A percentile compares a stretch with the other conserved stretches of the same genome.
Conservation (phyloP, 2,888 invertebrate species). For the Teinopalpus imperialis region DNA sequence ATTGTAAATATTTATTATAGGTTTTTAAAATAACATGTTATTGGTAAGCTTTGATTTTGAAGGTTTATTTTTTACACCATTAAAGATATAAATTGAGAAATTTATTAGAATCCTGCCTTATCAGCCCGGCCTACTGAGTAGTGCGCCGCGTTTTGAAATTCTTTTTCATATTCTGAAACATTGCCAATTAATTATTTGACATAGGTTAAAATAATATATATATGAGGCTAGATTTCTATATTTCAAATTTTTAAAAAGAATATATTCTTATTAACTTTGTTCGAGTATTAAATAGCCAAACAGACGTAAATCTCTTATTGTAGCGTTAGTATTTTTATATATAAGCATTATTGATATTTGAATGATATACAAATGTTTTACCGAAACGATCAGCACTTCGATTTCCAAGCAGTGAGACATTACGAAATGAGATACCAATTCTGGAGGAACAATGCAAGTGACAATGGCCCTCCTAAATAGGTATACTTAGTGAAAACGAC, state of each 20-base stretch:
- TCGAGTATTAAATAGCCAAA: too few relatives aligned
- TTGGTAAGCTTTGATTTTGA: too few relatives aligned
- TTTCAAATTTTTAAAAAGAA: too few relatives aligned
- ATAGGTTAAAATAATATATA: too few relatives aligned
- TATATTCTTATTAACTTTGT: too few relatives aligned
- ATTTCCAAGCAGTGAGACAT: constrained; percentile 9
- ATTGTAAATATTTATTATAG: too few relatives aligned
- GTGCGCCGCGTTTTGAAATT: background rate
- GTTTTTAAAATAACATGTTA: background rate
- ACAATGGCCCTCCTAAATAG: constrained; percentile 60
- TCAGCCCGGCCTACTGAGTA: background rate
- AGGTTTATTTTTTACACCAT: constrained; percentile 1
- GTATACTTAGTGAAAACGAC: constrained; percentile 52
- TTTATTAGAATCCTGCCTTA: background rate
- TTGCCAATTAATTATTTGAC: too few relatives aligned
- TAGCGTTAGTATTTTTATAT: too few relatives aligned
- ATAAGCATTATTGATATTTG: background rate
- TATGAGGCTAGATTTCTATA: too few relatives aligned
- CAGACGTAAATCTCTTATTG: too few relatives aligned
- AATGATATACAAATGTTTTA: background rate
- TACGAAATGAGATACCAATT: constrained; percentile 50
- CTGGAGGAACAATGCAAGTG: constrained; percentile 52
- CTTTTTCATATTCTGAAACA: background rate
- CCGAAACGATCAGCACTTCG: constrained; percentile 1
- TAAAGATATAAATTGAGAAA: constrained; percentile 1